Percentiles rank a stretch among this genome's conserved stretches.
These are phyloP conservation scores for Chrysina gloriosa DNA, from an alignment of 2,888 invertebrate species.

Conservation along the genomic window DNA sequence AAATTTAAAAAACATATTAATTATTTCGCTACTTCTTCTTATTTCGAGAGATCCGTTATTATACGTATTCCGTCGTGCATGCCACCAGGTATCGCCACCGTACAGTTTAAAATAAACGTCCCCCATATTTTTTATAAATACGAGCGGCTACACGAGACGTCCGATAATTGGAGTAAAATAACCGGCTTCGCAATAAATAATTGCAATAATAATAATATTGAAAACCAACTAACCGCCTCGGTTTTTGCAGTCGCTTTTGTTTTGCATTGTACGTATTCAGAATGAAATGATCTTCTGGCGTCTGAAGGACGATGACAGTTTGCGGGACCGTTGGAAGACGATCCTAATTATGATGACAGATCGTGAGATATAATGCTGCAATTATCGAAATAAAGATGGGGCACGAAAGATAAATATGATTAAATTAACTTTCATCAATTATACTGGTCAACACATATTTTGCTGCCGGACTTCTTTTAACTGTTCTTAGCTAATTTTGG, in stretches of 20 bases:
- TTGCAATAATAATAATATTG: conserved; percentile 26
- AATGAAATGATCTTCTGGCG: not conserved
- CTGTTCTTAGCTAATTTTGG: too few species aligned
- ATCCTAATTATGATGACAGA: conserved; percentile 1
- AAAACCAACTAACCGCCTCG: not conserved
- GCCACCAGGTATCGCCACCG: not conserved
- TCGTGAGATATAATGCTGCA: conserved; percentile 11
- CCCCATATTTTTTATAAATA: not conserved
- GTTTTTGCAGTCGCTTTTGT: not conserved
- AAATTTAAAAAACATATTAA: conserved; percentile 1
- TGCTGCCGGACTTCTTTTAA: too few species aligned
- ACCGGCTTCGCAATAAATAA: conserved; percentile 23
- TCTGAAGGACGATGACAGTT: not conserved
- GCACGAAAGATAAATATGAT: too few species aligned
- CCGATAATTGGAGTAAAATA: conserved; percentile 28
- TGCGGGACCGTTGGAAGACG: not conserved
- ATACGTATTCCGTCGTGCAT: conserved; percentile 6
- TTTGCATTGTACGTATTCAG: conserved; percentile 18
- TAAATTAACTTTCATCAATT: too few species aligned
- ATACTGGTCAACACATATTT: too few species aligned
- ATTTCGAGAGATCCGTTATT: not conserved
- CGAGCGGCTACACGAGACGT: conserved; percentile 19
- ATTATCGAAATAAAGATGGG: conserved; percentile 23
- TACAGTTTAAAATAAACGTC: conserved; percentile 26
- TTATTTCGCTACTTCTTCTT: not conserved